phyloP scores from a whole-genome alignment of 35 echinoderm and acorn worm genomes.

The Diadema setosum region DNA sequence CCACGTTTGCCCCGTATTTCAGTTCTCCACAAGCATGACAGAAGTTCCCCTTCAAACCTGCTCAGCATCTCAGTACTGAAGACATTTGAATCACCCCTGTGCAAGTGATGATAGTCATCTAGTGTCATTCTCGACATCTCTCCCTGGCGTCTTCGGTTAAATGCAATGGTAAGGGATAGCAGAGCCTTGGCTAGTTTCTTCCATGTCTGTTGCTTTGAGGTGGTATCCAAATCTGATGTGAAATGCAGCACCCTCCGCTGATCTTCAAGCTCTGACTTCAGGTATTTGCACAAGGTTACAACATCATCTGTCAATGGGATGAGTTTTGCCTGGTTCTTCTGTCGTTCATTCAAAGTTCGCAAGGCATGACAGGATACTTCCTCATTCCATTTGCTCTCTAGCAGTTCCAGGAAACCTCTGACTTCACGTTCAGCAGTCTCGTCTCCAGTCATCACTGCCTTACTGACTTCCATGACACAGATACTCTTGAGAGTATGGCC shows the following conservation, averaged over 20 bases:
- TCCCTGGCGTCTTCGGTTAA: constrained; percentile 35
- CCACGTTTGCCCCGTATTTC: not conserved
- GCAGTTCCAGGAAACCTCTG: not conserved
- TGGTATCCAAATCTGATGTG: not conserved
- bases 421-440: not conserved
- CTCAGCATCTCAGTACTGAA: constrained; percentile 16
- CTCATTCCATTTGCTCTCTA: not conserved
- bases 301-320: constrained; percentile 24
- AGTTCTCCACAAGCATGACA: constrained; percentile 4
- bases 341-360: not conserved
- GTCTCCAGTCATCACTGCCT: not conserved
- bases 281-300: not conserved
- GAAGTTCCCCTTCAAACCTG: constrained; percentile 40
- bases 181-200: not conserved
- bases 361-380: not conserved
- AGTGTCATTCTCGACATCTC: constrained; percentile 48
- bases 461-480: not conserved
- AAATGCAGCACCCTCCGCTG: not conserved
- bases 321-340: not conserved
- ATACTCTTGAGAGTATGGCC: not conserved
- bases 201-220: not conserved
- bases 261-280: not conserved
- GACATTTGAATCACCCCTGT: constrained; percentile 34
- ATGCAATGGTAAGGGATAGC: constrained; percentile 29
- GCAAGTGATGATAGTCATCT: constrained; percentile 33